Evolutionary conservation across 2,888 invertebrate genomes (phyloP).

Genomic region (Trileptium ribeirensis): DNA sequence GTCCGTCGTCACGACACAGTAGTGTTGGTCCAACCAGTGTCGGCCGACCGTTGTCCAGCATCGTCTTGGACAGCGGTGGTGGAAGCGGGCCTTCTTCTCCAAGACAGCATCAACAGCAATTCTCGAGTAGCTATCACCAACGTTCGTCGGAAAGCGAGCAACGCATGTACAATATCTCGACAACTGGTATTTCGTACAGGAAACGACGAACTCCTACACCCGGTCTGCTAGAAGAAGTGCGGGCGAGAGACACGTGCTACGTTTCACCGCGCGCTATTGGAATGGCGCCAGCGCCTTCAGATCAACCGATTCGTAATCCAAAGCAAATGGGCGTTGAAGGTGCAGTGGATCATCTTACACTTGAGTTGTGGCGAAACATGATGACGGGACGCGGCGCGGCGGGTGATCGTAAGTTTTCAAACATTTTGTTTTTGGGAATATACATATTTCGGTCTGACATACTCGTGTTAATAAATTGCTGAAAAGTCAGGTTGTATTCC

Average conservation of each 20-base stretch:
- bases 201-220: neutral
- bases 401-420: conserved; percentile 31
- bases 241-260: neutral
- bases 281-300: conserved; percentile 19
- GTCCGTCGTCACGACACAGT: neutral
- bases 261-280: conserved; percentile 14
- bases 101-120: too few relatives aligned
- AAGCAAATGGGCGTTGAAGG: conserved; percentile 61
- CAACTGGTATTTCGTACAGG: neutral
- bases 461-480: too few relatives aligned
- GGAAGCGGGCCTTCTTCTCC: neutral
- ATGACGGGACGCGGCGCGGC: conserved; percentile 38
- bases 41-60: too few relatives aligned
- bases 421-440: too few relatives aligned
- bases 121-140: too few relatives aligned
- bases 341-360: conserved; percentile 80
- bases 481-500: too few relatives aligned
- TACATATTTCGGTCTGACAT: too few relatives aligned
- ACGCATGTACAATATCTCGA: too few relatives aligned
- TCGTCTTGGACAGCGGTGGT: too few relatives aligned
- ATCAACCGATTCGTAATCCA: conserved; percentile 20
- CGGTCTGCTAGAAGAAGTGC: neutral
- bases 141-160: too few relatives aligned
- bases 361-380: conserved; percentile 78
- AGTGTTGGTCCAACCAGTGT: neutral